Evolutionary conservation across 2,797 vertebrate genomes (phyloP).

Genomic region (Paedocypris micromegethes): DNA sequence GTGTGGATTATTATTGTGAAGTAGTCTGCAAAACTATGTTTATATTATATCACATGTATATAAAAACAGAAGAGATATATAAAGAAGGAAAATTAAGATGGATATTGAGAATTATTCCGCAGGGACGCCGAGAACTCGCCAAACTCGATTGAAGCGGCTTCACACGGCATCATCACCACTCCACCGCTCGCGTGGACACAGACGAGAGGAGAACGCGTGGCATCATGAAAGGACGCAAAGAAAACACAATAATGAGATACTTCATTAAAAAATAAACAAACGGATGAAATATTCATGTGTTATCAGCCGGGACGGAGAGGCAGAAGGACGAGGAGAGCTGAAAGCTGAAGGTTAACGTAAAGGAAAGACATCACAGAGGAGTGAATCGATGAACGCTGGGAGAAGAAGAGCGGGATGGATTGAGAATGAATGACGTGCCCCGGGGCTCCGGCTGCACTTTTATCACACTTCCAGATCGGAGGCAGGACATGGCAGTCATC

Average conservation of each 20-base stretch:
- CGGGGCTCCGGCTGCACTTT: conserved; percentile 11
- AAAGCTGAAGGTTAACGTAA: background rate
- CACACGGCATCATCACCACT: no score
- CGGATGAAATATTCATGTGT: background rate
- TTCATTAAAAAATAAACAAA: conserved; percentile 4
- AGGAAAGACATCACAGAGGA: conserved; percentile 8
- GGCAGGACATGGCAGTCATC: conserved; percentile 33
- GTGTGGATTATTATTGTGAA: no score
- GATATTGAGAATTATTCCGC: no score
- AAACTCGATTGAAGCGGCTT: no score
- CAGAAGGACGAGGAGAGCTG: background rate
- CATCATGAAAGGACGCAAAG: background rate
- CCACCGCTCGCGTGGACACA: no score
- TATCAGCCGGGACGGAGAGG: background rate
- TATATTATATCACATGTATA: no score
- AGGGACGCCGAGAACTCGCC: no score
- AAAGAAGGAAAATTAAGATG: no score
- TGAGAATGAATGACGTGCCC: conserved; percentile 26
- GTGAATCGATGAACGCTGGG: conserved; percentile 11
- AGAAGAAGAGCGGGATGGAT: background rate
- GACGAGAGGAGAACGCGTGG: no score
- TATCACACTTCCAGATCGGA: conserved; percentile 31
- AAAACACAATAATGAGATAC: background rate
- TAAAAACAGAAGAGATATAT: no score
- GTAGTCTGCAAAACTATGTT: no score